Base-by-base conservation (phyloP, 2,113 vertebrate species). In the Paramisgurnus dabryanus region DNA sequence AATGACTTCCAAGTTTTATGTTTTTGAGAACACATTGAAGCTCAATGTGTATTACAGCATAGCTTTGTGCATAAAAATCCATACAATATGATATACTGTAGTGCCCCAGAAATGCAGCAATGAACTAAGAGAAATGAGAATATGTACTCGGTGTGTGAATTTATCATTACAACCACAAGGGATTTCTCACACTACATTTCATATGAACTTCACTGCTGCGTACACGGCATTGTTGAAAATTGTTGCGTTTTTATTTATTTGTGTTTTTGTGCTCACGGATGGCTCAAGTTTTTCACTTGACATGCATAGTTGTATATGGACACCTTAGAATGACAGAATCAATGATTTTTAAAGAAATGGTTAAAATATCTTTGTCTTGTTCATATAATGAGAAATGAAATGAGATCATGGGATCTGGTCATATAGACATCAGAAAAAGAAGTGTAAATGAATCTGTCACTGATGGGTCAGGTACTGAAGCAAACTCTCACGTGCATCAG, bases 381-480 rank as follows among this genome's bases (percentile, higher is more conserved):
- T 47, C 58, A 64, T 27, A 15, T 63, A 27, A 47, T 75, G 22
- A 41, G 41, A 75, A 75, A 49, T 63, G 2, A 63, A 75, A 64
- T 64, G 5, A 13, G 43, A 47, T 55, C 4, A 45, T 11, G 10
- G 40, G 18, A 75, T 75, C 41, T 75, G 49, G 49, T 17, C 22
- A 9, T 22, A 6, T 27, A 47, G n/a, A 73, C 39, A 58, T 11
- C 40, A 73, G 9, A 0, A 3, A n/a, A 69, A 7, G 45, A 50
- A 69, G 40, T 68, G 55, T 58, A 58, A 77, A 77, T 22, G 60
- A 67, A 67, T 61, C 27, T 67, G 70, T 76, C 49, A 50, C 0
- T 50, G 55, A 57, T 57, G 55, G 55, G 50, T 45, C 7, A 63
- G 17, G 67, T 68, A 68, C 67, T 27, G 18, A 68, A 49, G 47